Conservation (phyloP, 2,113 vertebrate genomes). For the Ammodytes marinus region DNA sequence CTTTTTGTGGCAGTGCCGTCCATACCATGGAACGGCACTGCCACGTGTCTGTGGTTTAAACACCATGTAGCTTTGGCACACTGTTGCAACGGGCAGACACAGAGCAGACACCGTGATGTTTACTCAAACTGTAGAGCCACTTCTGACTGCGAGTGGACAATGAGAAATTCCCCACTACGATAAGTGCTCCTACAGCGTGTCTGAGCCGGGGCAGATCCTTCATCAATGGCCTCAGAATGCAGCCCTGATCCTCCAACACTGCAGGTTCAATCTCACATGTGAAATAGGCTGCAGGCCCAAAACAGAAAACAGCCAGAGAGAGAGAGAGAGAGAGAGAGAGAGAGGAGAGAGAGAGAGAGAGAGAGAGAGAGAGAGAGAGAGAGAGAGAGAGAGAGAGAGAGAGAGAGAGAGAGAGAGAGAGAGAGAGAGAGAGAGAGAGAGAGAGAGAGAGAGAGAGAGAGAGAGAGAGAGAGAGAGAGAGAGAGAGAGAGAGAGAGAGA, state of each 20-base stretch:
- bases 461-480: slow-evolving; percentile 11
- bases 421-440: not conserved
- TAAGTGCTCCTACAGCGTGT: not conserved
- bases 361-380: not conserved
- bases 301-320: slow-evolving; percentile 4
- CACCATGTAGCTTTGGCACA: slow-evolving; percentile 11
- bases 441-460: slow-evolving; percentile 11
- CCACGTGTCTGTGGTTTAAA: slow-evolving; percentile 11
- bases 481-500: slow-evolving; percentile 11
- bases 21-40: slow-evolving; percentile 21
- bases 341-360: not conserved
- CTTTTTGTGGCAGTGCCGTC: not conserved
- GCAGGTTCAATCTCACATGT: not conserved
- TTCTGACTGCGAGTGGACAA: not conserved
- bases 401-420: not conserved
- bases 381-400: not conserved
- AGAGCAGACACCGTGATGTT: not conserved
- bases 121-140: slow-evolving; percentile 5
- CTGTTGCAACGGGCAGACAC: not conserved
- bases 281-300: not conserved
- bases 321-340: not conserved
- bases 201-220: not conserved
- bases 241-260: not conserved
- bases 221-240: not conserved
- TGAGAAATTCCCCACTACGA: not conserved